These are phyloP conservation scores for Plemyria rubiginata DNA, from an alignment of 2,888 invertebrate species.

Conservation along the genomic window DNA sequence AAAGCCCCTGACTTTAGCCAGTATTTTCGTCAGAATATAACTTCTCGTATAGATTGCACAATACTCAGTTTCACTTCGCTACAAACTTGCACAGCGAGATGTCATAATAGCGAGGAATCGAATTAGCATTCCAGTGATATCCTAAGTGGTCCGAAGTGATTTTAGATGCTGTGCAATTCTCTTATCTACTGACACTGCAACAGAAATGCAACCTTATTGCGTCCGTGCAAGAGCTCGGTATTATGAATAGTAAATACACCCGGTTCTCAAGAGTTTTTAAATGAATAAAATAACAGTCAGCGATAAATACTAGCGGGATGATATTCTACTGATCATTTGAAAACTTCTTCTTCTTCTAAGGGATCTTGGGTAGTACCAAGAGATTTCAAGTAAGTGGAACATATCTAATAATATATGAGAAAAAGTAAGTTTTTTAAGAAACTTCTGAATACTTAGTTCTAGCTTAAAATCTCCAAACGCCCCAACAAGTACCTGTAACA, in stretches of 20 bases:
- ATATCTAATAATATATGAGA: not conserved
- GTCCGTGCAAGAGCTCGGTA: not conserved
- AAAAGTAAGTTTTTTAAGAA: not conserved
- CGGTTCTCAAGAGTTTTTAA: not conserved
- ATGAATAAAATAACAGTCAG: not conserved
- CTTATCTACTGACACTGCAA: not conserved
- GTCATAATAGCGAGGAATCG: slow-evolving; percentile 6
- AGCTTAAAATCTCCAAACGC: slow-evolving; percentile 16
- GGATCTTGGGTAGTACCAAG: too few species aligned
- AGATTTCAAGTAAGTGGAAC: not conserved
- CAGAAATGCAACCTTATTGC: slow-evolving; percentile 1
- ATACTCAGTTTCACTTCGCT: not conserved
- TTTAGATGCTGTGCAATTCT: slow-evolving; percentile 3
- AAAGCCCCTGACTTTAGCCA: too few species aligned
- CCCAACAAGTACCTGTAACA: slow-evolving; percentile 46
- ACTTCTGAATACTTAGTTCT: not conserved
- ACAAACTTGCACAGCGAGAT: not conserved
- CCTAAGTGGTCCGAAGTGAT: slow-evolving; percentile 13
- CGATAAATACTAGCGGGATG: not conserved
- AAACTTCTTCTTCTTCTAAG: too few species aligned
- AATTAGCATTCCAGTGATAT: slow-evolving; percentile 16
- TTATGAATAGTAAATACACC: not conserved
- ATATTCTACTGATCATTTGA: not conserved
- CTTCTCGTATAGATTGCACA: not conserved
- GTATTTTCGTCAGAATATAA: too few species aligned